Percentiles rank a stretch among this genome's conserved stretches.
Conservation (phyloP, 2,113 vertebrate species). For the Podarcis raffonei region DNA sequence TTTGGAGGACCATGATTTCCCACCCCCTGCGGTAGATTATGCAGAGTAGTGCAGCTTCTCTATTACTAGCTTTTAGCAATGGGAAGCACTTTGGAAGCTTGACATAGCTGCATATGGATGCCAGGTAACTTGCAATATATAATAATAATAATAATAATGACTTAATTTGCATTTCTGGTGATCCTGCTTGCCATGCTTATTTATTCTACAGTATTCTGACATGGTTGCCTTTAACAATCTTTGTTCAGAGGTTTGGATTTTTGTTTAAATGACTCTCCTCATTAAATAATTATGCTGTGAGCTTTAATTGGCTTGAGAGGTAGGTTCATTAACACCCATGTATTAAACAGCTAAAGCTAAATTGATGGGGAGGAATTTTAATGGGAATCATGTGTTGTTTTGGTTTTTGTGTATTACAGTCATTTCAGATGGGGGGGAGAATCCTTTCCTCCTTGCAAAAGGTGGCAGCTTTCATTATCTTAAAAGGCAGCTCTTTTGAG, state of each 20-base stretch:
- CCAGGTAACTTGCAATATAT: background rate
- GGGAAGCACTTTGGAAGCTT: background rate
- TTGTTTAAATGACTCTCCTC: background rate
- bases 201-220: background rate
- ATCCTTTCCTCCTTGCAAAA: background rate
- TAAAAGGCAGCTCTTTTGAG: background rate
- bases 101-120: background rate
- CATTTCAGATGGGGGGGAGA: background rate
- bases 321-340: background rate
- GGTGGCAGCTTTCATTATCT: background rate
- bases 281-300: background rate
- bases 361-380: background rate
- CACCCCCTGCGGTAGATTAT: background rate
- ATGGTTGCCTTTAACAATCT: background rate
- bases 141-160: background rate
- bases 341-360: background rate
- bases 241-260: background rate
- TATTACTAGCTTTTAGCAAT: background rate
- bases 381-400: background rate
- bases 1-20: background rate
- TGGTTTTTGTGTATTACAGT: background rate
- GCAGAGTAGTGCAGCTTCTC: background rate
- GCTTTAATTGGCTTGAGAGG: background rate
- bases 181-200: background rate
- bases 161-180: background rate